Evolutionary conservation across 1,140 invertebrate species (phyloP), one percentile per base, ranked within the genome.

Genomic region (Trichomalopsis sarcophagae): DNA sequence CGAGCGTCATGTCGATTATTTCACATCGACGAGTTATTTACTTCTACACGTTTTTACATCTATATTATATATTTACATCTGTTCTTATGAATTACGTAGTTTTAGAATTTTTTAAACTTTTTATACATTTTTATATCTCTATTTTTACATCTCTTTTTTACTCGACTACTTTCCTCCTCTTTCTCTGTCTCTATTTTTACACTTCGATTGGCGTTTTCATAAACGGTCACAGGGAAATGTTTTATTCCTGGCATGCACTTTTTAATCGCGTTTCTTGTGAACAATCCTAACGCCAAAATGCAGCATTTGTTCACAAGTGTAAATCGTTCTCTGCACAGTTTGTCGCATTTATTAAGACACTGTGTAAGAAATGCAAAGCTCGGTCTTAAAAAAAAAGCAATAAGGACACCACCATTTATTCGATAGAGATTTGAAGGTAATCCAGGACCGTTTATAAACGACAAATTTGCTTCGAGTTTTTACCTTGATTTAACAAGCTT

Each of bases 401-500:
- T 30, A 44, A 71, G 78, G 50, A 76, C 27, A 73, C 40, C 68
- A 47, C 69, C 2, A 66, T 36, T 40, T 13, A 7, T 62, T 21
- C 1, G 6, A 62, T 11, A 76, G 47, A 68, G 44, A 33, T 78
- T 11, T 3, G 1, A 79, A 86, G 75, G 76, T 86, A 86, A 79
- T 80, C 81, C 75, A 74, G 76, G 50, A 68, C 85, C 85, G 75
- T 86, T 86, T 82, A 83, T 86, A 83, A 86, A 74, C 50, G 47
- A 83, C 21, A 74, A 69, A 82, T n/a, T 68, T 47, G 85, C 68
- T 86, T 86, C 76, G 44, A 86, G 75, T 83, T 86, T 27, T 79
- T 75, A 7, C 2, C 10, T 36, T 40, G 23, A 4, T 75, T 44
- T 33, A 44, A 40, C 21, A 44, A 36, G 36, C 17, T 33, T 40